Conservation (phyloP, 2,888 invertebrate species). For the Argyra leucocephala region DNA sequence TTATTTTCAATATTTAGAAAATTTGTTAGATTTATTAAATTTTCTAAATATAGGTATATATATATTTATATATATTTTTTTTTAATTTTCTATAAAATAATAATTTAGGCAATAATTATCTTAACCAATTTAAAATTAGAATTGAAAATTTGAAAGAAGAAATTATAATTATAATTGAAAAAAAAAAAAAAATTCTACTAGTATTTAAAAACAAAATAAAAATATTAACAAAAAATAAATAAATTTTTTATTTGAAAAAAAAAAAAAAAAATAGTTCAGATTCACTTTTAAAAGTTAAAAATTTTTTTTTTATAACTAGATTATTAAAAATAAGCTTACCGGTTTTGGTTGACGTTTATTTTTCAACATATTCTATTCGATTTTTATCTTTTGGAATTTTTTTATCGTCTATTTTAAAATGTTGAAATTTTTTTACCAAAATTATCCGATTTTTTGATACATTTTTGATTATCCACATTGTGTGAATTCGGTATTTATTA, state of each 20-base stretch:
- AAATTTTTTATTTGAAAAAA: no score
- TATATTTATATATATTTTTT: neutral
- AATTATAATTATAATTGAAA: no score
- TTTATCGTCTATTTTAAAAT: neutral
- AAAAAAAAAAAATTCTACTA: no score
- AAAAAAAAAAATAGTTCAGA: no score
- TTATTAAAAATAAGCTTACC: slow-evolving; percentile 18
- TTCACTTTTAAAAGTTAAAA: no score
- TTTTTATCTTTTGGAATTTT: neutral
- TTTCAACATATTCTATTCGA: slow-evolving; percentile 21
- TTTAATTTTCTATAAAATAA: no score
- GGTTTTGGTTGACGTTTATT: slow-evolving; percentile 21
- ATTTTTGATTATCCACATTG: neutral
- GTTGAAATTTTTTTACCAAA: neutral
- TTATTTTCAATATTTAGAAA: no score
- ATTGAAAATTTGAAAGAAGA: neutral
- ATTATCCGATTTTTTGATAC: neutral
- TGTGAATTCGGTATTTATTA: neutral
- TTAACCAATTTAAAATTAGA: neutral
- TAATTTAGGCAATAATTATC: neutral
- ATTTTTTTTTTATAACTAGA: no score
- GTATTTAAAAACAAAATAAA: no score
- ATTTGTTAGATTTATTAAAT: no score
- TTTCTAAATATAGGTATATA: neutral
- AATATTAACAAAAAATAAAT: no score